Evolutionary conservation across 2,888 invertebrate species (phyloP), one percentile per base, ranked within the genome.

Genomic region (Torymus tubicola): DNA sequence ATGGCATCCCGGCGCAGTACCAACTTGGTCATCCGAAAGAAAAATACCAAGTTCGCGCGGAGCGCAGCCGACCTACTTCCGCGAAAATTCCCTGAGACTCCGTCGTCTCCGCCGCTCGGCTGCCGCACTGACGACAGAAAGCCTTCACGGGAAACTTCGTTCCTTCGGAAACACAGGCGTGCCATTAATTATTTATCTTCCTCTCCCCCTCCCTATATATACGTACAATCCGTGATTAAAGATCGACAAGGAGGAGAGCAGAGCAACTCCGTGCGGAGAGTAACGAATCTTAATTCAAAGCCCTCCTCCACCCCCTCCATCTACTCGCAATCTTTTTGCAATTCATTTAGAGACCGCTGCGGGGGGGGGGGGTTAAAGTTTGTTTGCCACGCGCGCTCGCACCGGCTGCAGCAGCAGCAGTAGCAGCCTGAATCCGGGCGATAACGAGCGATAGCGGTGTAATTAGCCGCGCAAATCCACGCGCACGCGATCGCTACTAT

Each of bases 391-490:
- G n/a, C 16, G 67, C 58, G 42, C 16, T 58, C 58, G 42, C 57
- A 18, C 16, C 18, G 8, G 42, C 42, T 42, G 42, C 42, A 8
- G 42, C 42, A 2, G 31, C 31, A 8, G 31, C 5, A 31, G 31
- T 31, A 31, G 16, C 58, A 57, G 69, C 50, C 57, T 77, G 70
- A 77, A 70, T 77, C 70, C 50, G n/a, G 13, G 53, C 70, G 70
- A 77, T 70, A 77, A 70, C 70, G 77, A 77, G 70, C 77, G 77
- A 77, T 77, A 77, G 52, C 70, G 63, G 21, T 70, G 70, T 77
- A 77, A 77, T 77, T 77, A 70, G 64, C 70, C 21, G 50, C 57
- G 57, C 70, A 63, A 75, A 75, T 75, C 52, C 60, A 10, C 61
- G 53, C 68, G 12, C 42, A 16, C 57, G 50, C n/a, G 12, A n/a